These are phyloP conservation scores for Ectemnius lituratus DNA, from an alignment of 2,888 invertebrate species.

Conservation along the genomic window DNA sequence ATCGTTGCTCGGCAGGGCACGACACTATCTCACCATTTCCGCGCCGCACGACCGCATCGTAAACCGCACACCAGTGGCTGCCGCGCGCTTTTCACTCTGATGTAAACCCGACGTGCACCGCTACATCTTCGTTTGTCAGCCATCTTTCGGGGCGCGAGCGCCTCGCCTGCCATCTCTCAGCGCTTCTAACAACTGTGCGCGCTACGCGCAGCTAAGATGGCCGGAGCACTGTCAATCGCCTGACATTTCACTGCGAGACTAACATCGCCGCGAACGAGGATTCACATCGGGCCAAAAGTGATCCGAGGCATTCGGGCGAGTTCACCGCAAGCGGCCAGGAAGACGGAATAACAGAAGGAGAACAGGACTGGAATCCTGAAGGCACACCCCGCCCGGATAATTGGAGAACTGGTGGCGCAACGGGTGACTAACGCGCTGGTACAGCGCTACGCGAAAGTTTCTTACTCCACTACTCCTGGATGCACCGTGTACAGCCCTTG, in stretches of 20 bases:
- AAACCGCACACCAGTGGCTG: conserved; percentile 67
- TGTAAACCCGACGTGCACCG: conserved; percentile 75
- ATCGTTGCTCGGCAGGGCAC: conserved; percentile 54
- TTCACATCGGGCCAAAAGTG: neutral
- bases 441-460: conserved; percentile 36
- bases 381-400: neutral
- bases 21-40: conserved; percentile 73
- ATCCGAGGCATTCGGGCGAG: neutral
- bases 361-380: conserved; percentile 13
- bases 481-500: conserved; percentile 38
- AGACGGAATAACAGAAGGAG: conserved; percentile 11
- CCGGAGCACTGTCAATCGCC: conserved; percentile 53
- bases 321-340: neutral
- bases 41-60: conserved; percentile 66
- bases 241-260: conserved; percentile 56
- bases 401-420: conserved; percentile 22
- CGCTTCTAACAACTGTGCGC: neutral
- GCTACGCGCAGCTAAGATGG: conserved; percentile 43
- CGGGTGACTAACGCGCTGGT: conserved; percentile 33
- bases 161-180: conserved; percentile 63
- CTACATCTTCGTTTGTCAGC: conserved; percentile 77
- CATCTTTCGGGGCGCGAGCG: conserved; percentile 71
- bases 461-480: neutral
- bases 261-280: conserved; percentile 2
- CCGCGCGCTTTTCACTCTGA: conserved; percentile 73